A percentile compares a stretch with the other conserved stretches of the same genome.
phyloP scores from a whole-genome alignment of 1,140 invertebrate genomes.

The Drosophila mojavensis region DNA sequence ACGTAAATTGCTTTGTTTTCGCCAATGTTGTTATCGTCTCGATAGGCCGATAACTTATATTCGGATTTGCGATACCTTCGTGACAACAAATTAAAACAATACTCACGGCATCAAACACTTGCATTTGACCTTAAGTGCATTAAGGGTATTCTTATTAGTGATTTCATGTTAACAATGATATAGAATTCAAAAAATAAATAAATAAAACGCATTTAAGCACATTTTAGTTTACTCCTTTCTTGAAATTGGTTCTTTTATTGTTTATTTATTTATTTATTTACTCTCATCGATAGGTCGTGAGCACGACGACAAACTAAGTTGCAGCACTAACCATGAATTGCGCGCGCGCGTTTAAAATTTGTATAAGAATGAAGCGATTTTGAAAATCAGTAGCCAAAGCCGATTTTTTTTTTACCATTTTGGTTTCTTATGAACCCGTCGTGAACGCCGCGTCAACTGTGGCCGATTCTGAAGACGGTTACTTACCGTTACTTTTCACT shows the following conservation, averaged over 20 bases:
- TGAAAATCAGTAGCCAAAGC: too few species aligned
- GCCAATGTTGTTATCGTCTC: conserved; percentile 18
- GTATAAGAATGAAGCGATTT: too few species aligned
- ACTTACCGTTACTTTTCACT: too few species aligned
- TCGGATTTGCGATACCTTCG: conserved; percentile 6
- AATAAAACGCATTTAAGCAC: too few species aligned
- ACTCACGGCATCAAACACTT: not conserved
- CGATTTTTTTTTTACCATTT: too few species aligned
- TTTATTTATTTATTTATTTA: too few species aligned
- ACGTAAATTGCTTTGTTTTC: conserved; percentile 46
- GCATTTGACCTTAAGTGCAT: not conserved
- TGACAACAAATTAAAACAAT: not conserved
- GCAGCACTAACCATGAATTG: not conserved
- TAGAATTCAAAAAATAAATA: not conserved
- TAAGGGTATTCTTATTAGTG: not conserved
- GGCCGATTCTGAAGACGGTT: too few species aligned
- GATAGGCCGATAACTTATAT: not conserved
- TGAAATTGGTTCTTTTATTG: too few species aligned
- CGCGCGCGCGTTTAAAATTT: too few species aligned
- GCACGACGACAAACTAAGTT: not conserved
- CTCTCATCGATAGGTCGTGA: not conserved
- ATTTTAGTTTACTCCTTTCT: too few species aligned
- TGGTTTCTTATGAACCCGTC: too few species aligned
- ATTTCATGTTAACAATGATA: not conserved
- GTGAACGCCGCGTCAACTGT: too few species aligned